Evolutionary conservation across 2,797 vertebrate genomes (phyloP).

Genomic region (Dicrostonyx torquatus): DNA sequence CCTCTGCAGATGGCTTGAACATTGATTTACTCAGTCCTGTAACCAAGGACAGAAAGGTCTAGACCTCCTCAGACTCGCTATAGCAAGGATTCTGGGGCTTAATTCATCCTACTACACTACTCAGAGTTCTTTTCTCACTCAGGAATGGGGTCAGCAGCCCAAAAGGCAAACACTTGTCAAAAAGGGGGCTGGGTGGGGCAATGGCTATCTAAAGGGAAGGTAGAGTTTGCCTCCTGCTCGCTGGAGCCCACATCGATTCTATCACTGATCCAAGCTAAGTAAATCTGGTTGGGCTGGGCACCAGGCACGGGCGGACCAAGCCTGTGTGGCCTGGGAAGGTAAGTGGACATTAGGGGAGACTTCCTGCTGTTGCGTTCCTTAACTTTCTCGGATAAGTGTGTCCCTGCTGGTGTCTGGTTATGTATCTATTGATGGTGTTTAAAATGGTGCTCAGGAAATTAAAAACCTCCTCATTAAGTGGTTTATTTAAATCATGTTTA

Average conservation of each 20-base stretch:
- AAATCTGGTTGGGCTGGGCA: not conserved
- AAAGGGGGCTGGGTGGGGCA: not conserved
- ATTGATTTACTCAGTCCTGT: fast-evolving
- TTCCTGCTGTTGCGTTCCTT: not conserved
- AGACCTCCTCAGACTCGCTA: not conserved
- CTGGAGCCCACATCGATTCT: not conserved
- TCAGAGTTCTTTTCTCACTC: not conserved
- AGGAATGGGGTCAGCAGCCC: not conserved
- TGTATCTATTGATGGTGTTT: not conserved
- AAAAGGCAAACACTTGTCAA: not conserved
- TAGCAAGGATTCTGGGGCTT: no score
- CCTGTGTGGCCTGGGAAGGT: not conserved
- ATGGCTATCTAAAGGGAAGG: not conserved
- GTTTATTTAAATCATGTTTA: not conserved
- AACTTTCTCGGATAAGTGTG: not conserved
- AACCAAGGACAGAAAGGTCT: not conserved
- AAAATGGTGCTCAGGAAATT: not conserved
- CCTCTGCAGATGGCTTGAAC: not conserved
- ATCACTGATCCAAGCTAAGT: not conserved
- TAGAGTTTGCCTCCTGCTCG: not conserved
- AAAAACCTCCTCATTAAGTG: not conserved
- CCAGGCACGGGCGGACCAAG: not conserved
- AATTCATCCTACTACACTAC: fast-evolving
- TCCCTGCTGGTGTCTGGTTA: not conserved
- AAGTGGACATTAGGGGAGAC: fast-evolving